Conservation (phyloP, 2,888 invertebrate genomes). For the Ctenicera cuprea region DNA sequence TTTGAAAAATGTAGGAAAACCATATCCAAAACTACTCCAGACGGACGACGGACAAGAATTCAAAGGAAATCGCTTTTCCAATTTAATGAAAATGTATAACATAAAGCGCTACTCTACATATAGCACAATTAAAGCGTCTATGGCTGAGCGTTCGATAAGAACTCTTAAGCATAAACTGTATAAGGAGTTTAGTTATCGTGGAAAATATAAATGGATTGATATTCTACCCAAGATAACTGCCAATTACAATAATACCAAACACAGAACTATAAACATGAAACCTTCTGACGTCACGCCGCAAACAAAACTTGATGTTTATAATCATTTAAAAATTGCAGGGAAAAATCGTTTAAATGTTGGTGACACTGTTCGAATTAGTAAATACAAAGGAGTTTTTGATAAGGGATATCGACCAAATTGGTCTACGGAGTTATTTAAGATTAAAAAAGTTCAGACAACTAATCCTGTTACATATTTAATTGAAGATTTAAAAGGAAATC, state of each 20-base stretch:
- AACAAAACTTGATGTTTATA: constrained; percentile 7
- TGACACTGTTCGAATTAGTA: constrained; percentile 59
- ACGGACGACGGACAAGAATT: constrained; percentile 64
- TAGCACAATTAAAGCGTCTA: constrained; percentile 51
- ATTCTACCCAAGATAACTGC: constrained; percentile 17
- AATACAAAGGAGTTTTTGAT: constrained; percentile 48
- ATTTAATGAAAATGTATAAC: neutral
- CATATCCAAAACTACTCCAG: constrained; percentile 56
- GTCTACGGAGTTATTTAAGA: constrained; percentile 15
- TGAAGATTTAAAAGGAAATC: constrained; percentile 52
- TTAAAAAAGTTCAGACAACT: constrained; percentile 55
- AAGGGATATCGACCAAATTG: constrained; percentile 6
- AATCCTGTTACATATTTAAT: constrained; percentile 58
- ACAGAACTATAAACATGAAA: constrained; percentile 61
- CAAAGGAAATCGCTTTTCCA: constrained; percentile 59
- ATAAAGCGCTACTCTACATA: constrained; percentile 58
- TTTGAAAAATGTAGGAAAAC: constrained; percentile 41
- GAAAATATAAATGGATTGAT: constrained; percentile 57
- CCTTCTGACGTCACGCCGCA: constrained; percentile 55
- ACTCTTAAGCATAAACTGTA: constrained; percentile 50
- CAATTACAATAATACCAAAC: constrained; percentile 58
- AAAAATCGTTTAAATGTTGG: constrained; percentile 50
- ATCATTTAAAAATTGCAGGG: constrained; percentile 1
- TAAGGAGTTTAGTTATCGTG: constrained; percentile 59
- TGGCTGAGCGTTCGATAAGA: constrained; percentile 45